Evolutionary conservation across 2,888 invertebrate species (phyloP).

Genomic region (Scrobipalpa atriplicella): DNA sequence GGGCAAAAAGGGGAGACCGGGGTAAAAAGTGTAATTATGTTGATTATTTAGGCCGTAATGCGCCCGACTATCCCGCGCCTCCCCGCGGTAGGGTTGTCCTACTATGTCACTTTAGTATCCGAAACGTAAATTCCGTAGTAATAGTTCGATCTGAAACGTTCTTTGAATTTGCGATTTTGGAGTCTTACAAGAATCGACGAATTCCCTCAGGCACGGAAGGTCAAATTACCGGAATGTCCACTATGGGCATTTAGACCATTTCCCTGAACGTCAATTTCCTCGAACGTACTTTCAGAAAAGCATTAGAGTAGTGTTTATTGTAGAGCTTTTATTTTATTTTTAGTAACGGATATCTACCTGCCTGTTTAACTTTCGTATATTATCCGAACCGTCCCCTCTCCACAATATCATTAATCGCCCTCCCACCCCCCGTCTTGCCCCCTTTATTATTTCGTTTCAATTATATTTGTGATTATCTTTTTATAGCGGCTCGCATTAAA

Average conservation of each 20-base stretch:
- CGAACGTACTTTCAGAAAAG: no score
- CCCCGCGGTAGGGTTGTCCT: constrained; percentile 40
- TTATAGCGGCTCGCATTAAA: constrained; percentile 80
- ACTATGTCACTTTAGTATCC: background rate
- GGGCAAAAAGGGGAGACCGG: constrained; percentile 69
- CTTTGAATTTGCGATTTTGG: no score
- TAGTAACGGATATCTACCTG: background rate
- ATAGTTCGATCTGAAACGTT: background rate
- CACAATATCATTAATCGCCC: constrained; percentile 73
- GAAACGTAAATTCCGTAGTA: background rate
- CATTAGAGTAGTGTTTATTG: no score
- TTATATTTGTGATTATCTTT: constrained; percentile 83
- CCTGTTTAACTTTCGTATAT: constrained; percentile 3
- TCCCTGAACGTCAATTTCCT: no score
- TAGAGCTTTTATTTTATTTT: background rate
- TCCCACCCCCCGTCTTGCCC: constrained; percentile 54
- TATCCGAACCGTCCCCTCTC: constrained; percentile 25
- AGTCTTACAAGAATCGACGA: no score
- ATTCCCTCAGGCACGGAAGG: no score
- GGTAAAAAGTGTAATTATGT: constrained; percentile 82
- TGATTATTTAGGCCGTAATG: constrained; percentile 82
- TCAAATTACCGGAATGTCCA: no score
- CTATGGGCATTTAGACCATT: no score
- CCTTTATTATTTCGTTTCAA: constrained; percentile 83
- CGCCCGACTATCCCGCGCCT: constrained; percentile 72